Evolutionary conservation across 2,888 invertebrate species (phyloP), one percentile per base, ranked within the genome.

Genomic region (Theodoxus fluviatilis): DNA sequence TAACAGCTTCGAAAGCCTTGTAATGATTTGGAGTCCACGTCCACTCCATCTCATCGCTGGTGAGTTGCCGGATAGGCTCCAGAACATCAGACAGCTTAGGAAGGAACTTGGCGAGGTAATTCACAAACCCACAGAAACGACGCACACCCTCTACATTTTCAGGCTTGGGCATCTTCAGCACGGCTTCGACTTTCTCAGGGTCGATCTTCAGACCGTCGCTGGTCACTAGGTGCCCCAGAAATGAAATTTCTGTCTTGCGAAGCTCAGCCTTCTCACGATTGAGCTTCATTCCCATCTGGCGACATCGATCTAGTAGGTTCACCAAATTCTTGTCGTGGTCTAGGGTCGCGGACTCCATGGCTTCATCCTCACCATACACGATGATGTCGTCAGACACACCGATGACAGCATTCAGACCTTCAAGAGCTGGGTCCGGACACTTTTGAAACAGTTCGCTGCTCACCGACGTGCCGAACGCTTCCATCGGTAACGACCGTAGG

Each of bases 41-140:
- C 69, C 71, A 73, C 28, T 38, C 35, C 2, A 37, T 52, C 33
- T 75, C 68, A 57, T 38, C n/a, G 12, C 59, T 25, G 3, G 66
- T 67, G 1, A 71, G 47, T 25, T 68, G 38, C 22, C 61, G 18
- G 18, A 73, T 66, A 47, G 3, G 69, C 49, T 66, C 70, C n/a
- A 70, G 63, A 25, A 67, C 57, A 3, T 68, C 64, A 18, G 71
- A 72, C 38, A 75, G 55, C 9, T 67, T 61, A 33, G 74, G 76
- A 9, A 76, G 38, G 55, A 74, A 74, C 61, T 72, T 74, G 7
- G 74, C 73, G 28, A 77, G 67, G 61, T 75, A 77, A 31, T 72
- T 74, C 0, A 76, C 57, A 18, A 75, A 71, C 15, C 74, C 74
- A 40, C 68, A 47, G 35, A 71, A 72, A 9, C 71, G 22, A 12